Evolutionary conservation across 2,797 vertebrate genomes (phyloP).

Genomic region (Hydrophis major): DNA sequence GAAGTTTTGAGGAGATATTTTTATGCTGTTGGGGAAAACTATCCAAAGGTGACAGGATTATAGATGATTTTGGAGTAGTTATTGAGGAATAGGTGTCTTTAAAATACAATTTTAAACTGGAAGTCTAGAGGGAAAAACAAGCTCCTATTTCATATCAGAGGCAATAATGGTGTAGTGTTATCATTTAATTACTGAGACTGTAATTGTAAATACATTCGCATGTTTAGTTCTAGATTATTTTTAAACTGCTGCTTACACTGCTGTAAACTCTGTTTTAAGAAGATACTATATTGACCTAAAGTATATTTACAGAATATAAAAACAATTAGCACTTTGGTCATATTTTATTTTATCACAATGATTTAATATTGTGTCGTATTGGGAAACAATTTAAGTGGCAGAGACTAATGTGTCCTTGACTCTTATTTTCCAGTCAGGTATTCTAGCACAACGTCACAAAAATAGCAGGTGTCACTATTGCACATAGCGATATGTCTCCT

Average conservation of each 20-base stretch:
- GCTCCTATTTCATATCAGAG: conserved; percentile 43
- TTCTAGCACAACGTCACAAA: background rate
- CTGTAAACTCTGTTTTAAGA: conserved; percentile 50
- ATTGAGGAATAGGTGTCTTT: background rate
- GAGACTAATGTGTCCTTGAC: background rate
- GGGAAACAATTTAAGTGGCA: conserved; percentile 33
- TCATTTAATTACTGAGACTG: conserved; percentile 60
- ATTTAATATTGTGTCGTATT: conserved; percentile 15
- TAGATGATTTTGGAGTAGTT: background rate
- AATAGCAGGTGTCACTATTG: background rate
- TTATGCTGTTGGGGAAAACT: background rate
- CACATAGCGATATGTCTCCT: background rate
- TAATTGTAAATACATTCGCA: conserved; percentile 53
- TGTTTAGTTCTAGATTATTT: conserved; percentile 50
- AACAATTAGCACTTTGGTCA: conserved; percentile 1
- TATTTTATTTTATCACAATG: conserved; percentile 28
- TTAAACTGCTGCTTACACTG: conserved; percentile 43
- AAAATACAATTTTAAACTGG: conserved; percentile 44
- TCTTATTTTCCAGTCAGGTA: background rate
- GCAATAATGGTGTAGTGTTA: conserved; percentile 47
- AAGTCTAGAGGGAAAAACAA: conserved; percentile 17
- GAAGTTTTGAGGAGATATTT: background rate
- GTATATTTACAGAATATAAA: background rate
- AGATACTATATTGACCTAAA: conserved; percentile 25
- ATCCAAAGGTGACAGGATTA: background rate